Conservation (phyloP, 1,140 invertebrate genomes). For the Drosophila mojavensis region DNA sequence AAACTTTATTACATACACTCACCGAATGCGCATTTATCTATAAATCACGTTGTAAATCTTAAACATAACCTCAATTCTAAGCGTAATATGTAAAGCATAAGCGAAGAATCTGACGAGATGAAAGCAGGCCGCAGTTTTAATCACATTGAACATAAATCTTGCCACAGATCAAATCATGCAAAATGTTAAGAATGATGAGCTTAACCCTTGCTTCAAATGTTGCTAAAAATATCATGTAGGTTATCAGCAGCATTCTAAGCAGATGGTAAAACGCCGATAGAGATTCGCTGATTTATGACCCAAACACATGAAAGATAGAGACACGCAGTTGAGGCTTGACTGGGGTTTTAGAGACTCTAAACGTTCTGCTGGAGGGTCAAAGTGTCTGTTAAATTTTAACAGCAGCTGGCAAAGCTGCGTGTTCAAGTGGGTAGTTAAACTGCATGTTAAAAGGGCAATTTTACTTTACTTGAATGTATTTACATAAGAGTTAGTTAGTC, state of each 20-base stretch:
- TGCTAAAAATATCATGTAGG: conserved; percentile 10
- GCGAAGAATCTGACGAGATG: background rate
- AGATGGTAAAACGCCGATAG: background rate
- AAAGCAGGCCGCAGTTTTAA: conserved; percentile 4
- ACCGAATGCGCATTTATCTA: too few relatives aligned
- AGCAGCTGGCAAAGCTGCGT: too few relatives aligned
- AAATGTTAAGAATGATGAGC: conserved; percentile 5
- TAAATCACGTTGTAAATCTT: background rate
- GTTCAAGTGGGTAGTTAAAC: too few relatives aligned
- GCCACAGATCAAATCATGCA: conserved; percentile 6
- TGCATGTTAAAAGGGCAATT: too few relatives aligned
- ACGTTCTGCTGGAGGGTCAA: too few relatives aligned
- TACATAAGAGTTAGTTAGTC: background rate
- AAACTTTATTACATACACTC: too few relatives aligned
- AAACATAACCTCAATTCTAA: conserved; percentile 1
- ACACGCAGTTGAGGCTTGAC: background rate
- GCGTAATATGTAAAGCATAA: background rate
- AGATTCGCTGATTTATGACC: conserved; percentile 5
- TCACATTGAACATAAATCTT: conserved; percentile 10
- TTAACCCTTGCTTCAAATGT: background rate
- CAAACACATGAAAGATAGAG: conserved; percentile 14
- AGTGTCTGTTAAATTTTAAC: too few relatives aligned
- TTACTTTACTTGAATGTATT: background rate
- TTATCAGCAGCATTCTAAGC: conserved; percentile 7
- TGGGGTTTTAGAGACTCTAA: too few relatives aligned